Conservation (phyloP, 2,888 invertebrate genomes). For the Caenorhabditis sp. region DNA sequence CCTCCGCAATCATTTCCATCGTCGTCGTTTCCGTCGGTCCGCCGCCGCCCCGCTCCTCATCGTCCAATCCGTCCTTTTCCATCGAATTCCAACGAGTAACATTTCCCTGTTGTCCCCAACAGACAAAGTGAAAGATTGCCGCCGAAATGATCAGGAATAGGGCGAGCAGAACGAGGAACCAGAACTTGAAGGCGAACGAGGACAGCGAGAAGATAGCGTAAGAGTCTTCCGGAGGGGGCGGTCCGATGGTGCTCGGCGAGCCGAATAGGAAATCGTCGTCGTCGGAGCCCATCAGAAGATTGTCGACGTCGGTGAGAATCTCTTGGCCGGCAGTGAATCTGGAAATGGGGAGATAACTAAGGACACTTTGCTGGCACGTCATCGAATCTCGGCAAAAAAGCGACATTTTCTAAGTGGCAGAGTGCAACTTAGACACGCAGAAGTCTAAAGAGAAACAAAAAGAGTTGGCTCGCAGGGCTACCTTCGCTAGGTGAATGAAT, state of each 20-base stretch:
- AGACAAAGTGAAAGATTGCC: not conserved
- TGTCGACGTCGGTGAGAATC: not conserved
- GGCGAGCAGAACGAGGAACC: not conserved
- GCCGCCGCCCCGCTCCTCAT: too few relatives aligned
- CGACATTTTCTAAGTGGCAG: not conserved
- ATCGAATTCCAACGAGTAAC: not conserved
- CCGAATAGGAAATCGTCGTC: not conserved
- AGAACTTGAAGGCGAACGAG: not conserved
- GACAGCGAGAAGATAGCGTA: not conserved
- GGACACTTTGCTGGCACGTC: too few relatives aligned
- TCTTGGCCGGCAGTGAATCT: not conserved
- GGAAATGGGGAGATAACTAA: too few relatives aligned
- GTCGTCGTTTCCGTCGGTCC: slow-evolving; percentile 17
- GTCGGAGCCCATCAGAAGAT: not conserved
- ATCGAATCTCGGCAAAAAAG: too few relatives aligned
- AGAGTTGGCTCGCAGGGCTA: not conserved
- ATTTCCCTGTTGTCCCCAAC: not conserved
- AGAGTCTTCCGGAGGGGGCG: not conserved
- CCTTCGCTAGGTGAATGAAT: not conserved
- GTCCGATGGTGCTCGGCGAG: not conserved
- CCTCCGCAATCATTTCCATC: slow-evolving; percentile 34
- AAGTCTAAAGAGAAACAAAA: not conserved
- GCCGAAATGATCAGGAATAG: not conserved
- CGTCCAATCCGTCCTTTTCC: not conserved
- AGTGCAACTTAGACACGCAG: not conserved